Evolutionary conservation across 2,797 vertebrate species (phyloP).

Genomic region (Myotis pilosus): DNA sequence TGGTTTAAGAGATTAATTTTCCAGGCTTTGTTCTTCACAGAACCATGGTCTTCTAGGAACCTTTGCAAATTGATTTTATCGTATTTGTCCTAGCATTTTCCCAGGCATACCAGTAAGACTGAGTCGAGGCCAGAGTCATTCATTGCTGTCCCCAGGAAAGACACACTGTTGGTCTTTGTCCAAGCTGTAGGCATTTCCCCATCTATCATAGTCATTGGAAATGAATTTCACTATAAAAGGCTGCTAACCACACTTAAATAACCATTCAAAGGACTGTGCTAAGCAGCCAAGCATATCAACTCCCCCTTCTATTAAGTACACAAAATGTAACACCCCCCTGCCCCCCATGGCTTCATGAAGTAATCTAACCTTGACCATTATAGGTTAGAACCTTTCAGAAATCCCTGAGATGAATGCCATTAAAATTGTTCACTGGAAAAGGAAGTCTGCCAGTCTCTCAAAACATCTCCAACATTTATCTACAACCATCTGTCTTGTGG

Average conservation of each 20-base stretch:
- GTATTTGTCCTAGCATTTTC: conserved; percentile 49
- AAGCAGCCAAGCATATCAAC: not conserved
- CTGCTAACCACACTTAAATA: not conserved
- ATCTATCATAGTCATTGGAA: not conserved
- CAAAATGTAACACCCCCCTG: not conserved
- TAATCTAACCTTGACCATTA: not conserved
- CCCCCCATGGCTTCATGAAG: not conserved
- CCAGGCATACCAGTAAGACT: conserved; percentile 36
- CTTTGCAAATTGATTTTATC: conserved; percentile 44
- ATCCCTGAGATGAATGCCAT: not conserved
- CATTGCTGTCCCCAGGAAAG: conserved; percentile 8
- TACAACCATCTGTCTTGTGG: not conserved
- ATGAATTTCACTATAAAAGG: not conserved
- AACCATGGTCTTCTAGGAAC: conserved; percentile 29
- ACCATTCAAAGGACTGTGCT: not conserved
- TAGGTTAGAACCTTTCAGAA: not conserved
- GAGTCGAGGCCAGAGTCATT: conserved; percentile 28
- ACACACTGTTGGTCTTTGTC: not conserved
- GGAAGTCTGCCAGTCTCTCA: not conserved
- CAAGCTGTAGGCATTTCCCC: not conserved
- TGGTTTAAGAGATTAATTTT: not conserved
- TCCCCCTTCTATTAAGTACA: not conserved
- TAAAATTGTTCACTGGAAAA: conserved; percentile 11
- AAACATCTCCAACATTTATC: not conserved
- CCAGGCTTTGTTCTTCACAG: not conserved